Evolutionary conservation across 2,113 vertebrate genomes (phyloP), one percentile per base, ranked within the genome.

Genomic region (Coptodon rendalli): DNA sequence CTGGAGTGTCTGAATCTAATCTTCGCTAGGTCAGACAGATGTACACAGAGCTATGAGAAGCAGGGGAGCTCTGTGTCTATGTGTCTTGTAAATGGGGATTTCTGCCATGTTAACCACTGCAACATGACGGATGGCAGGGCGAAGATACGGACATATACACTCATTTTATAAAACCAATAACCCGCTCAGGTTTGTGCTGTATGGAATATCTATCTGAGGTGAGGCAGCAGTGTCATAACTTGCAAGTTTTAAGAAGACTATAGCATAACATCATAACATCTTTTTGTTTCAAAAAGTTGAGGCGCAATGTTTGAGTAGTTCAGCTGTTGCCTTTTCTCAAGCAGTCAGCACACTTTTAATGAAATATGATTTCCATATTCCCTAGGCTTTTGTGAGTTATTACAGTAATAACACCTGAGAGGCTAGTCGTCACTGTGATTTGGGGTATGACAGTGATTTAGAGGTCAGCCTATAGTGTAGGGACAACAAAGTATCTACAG

Each of bases 91-190:
- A 66, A 81, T 87, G 81, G 82, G 73, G 82, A 90, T 91, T 89
- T 89, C 90, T 91, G 84, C 76, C 87, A 83, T 80, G 86, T 89
- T 93, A 89, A 89, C 86, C 87, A 81, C 68, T 27, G 83, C 86
- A 52, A 86, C 85, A 87, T 91, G 87, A 94, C 27, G 68, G 91
- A 92, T 91, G 89, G 91, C 73, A 4, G 89, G 45, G 59, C 90
- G 80, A 3, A 82, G 86, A 91, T 85, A 83, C 9, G 27, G 89
- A 87, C 84, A 87, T 56, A 87, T 81, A 89, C 71, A 52, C 83
- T 84, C 85, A 79, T 90, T 86, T 90, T 73, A 90, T 90, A 89
- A 93, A 93, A 91, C 87, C 91, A 93, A 92, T 92, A 94, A 92
- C 88, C 71, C 50, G 36, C 90, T 83, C 40, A 36, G 63, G 84